Base-by-base conservation (phyloP, 2,888 invertebrate species). In the Pandemis cinnamomeana region DNA sequence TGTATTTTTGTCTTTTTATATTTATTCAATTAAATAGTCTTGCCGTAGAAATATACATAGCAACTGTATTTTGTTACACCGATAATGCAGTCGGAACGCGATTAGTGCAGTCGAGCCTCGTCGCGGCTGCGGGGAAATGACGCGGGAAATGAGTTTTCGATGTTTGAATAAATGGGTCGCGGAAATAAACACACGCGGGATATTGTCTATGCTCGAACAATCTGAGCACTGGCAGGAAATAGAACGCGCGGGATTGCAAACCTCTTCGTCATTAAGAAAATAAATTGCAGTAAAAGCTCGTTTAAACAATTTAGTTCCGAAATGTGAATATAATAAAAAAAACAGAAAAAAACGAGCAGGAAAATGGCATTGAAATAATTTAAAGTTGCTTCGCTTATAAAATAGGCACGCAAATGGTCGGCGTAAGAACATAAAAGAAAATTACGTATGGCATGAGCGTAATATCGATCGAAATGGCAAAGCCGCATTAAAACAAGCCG, bases 131-230 rank as follows among this genome's bases (percentile, higher is more conserved):
- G 71, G 76, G 93, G 92, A 93, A 90, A 93, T 91, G 86, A 83
- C 83, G 82, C 81, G 86, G 92, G 94, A 93, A 92, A 94, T 93
- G 88, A 90, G 86, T 87, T 89, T 92, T 87, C 89, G 84, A 89
- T 91, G 91, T 91, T 91, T 90, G 89, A 89, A 93, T 88, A 91
- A 92, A 91, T 86, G 87, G 79, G 81, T 74, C 80, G 80, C 87
- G 93, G 91, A 92, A 93, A 91, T 89, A 93, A 93, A 93, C 89
- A 92, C 79, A 79, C 83, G 80, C 87, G 89, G 90, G 91, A 93
- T 92, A 92, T 93, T 93, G 91, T 89, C 87, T 86, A 75, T 77
- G 82, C 83, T 76, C 80, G 81, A 81, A 84, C 87, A 87, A 88
- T 89, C 87, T 88, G 84, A 83, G 76, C 69, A 77, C 80, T 78